Conservation (phyloP, 2,888 invertebrate species). For the Rotaria socialis region DNA sequence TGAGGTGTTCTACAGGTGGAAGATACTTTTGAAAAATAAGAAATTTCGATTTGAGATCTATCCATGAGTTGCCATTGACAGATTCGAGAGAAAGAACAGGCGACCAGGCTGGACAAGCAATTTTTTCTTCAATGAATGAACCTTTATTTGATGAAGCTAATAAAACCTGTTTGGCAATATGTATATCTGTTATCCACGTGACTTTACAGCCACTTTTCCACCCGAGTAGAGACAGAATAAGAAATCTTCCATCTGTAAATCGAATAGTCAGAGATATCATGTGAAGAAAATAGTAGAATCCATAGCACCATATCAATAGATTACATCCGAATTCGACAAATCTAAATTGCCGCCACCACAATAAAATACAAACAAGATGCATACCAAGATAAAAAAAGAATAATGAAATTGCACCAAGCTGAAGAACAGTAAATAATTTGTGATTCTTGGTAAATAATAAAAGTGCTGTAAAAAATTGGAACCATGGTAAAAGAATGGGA, state of each 20-base stretch:
- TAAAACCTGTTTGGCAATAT: not conserved
- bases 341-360: not conserved
- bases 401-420: not conserved
- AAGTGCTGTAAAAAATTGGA: not conserved
- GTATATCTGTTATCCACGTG: not conserved
- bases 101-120: slow-evolving; percentile 28
- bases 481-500: not conserved
- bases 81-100: slow-evolving; percentile 37
- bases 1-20: not conserved
- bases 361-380: not conserved
- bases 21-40: slow-evolving; percentile 35
- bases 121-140: slow-evolving; percentile 35
- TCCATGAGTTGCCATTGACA: slow-evolving; percentile 26
- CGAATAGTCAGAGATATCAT: not conserved
- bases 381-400: not conserved
- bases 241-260: not conserved
- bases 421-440: not conserved
- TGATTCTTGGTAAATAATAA: not conserved
- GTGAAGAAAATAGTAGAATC: not conserved
- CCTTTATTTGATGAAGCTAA: slow-evolving; percentile 11
- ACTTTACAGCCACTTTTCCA: not conserved
- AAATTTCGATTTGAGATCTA: slow-evolving; percentile 34
- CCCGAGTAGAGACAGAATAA: not conserved
- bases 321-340: not conserved
- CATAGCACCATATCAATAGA: not conserved